Conservation (phyloP, 2,797 vertebrate genomes). For the Arnoldichthys spilopterus region DNA sequence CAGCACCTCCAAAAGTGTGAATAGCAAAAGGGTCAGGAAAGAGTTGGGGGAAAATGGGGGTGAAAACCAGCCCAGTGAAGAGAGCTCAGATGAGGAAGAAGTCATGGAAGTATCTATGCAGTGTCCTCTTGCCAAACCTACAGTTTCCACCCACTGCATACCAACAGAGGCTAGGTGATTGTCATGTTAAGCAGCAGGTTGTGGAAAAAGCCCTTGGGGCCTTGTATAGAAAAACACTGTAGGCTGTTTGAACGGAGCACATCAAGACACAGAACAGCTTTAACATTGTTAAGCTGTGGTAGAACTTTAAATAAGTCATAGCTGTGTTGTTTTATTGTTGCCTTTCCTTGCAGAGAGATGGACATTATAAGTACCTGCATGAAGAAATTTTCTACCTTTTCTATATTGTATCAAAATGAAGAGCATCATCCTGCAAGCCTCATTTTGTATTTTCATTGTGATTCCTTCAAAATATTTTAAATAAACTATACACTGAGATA, state of each 20-base stretch:
- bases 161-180: constrained; percentile 66
- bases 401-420: neutral
- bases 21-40: neutral
- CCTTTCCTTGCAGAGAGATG: neutral
- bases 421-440: neutral
- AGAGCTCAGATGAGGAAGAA: constrained; percentile 71
- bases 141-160: neutral
- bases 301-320: neutral
- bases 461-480: neutral
- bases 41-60: constrained; percentile 25
- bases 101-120: constrained; percentile 26
- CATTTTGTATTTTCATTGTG: neutral
- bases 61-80: constrained; percentile 60
- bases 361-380: neutral
- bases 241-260: neutral
- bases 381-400: neutral
- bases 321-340: neutral
- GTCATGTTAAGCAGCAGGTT: neutral
- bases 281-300: neutral
- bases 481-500: neutral
- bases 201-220: neutral
- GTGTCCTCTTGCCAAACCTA: neutral
- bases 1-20: constrained; percentile 64
- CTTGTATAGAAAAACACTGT: neutral
- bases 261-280: neutral